Evolutionary conservation across 2,797 vertebrate genomes (phyloP), one percentile per base, ranked within the genome.

Genomic region (Myotis planiceps): DNA sequence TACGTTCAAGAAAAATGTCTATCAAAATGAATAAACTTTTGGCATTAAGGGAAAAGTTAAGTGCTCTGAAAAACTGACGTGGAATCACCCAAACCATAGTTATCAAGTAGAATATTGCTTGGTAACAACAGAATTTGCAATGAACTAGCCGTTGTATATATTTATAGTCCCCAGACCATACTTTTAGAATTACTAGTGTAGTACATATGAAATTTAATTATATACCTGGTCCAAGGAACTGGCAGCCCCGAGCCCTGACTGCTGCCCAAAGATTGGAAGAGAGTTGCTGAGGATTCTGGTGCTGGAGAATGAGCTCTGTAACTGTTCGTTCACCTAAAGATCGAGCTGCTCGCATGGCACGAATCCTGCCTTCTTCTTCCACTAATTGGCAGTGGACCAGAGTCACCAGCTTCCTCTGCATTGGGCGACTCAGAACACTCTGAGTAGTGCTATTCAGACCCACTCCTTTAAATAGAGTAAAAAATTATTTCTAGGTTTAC

Each of bases 211-310:
- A 88, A 83, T 81, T 88, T 68, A 39, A 90, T 76, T 86, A 96
- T 72, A 25, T 98, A 99, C 99, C 99, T 98, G 99, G 99, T 89
- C 99, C 99, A 23, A 99, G 99, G 97, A 99, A 99, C 98, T 99
- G 99, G 98, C 99, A 99, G 34, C 99, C 99, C 55, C 99, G 98
- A 72, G 99, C 99, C 94, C 99, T 99, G 66, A 99, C 99, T 7
- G 99, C 99, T 29, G 99, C 99, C 99, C 99, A 99, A 81, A 99
- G 99, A 96, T 99, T 99, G 85, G 99, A 99, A 45, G 99, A 99
- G 76, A 99, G 99, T 94, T 99, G 99, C 97, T 99, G 99, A 63
- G 99, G 99, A 95, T 99, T 99, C 98, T 99, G 99, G 96, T 99
- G 99, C 98, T 99, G 99, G 81, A 99, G 99, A 97, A 99, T 99